Percentiles rank a stretch among this genome's conserved stretches.
phyloP scores from a whole-genome alignment of 2,888 invertebrate genomes.

The Lysandra coridon region DNA sequence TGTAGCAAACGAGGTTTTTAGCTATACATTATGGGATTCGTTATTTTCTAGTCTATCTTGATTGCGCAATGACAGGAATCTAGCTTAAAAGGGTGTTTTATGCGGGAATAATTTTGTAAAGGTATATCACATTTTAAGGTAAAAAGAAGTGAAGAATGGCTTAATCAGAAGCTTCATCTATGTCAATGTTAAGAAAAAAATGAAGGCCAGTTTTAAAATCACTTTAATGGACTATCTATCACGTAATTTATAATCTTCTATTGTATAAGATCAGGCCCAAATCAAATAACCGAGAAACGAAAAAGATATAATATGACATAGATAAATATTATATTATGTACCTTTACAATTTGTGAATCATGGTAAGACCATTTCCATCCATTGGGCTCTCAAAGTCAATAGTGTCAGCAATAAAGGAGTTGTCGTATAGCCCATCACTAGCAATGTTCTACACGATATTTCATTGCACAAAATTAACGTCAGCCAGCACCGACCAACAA shows the following conservation, averaged over 20 bases:
- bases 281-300: too few species aligned
- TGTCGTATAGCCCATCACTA: conserved; percentile 16
- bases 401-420: conserved; percentile 5
- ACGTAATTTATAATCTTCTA: too few species aligned
- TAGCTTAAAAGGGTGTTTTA: background rate
- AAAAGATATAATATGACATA: too few species aligned
- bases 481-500: conserved; percentile 41
- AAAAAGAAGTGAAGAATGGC: too few species aligned
- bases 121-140: too few species aligned
- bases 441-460: conserved; percentile 40
- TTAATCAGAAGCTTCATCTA: too few species aligned
- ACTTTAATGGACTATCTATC: too few species aligned
- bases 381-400: background rate
- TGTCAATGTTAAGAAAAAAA: too few species aligned
- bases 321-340: too few species aligned
- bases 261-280: too few species aligned
- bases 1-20: conserved; percentile 12
- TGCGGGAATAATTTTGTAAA: background rate
- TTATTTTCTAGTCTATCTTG: background rate
- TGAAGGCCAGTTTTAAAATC: too few species aligned
- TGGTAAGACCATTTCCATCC: background rate
- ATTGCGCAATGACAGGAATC: background rate
- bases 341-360: background rate
- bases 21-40: background rate
- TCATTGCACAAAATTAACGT: conserved; percentile 43